A percentile compares a stretch with the other conserved stretches of the same genome.
Evolutionary conservation across 2,113 vertebrate species (phyloP).

Genomic region (Triplophysa siluroides): DNA sequence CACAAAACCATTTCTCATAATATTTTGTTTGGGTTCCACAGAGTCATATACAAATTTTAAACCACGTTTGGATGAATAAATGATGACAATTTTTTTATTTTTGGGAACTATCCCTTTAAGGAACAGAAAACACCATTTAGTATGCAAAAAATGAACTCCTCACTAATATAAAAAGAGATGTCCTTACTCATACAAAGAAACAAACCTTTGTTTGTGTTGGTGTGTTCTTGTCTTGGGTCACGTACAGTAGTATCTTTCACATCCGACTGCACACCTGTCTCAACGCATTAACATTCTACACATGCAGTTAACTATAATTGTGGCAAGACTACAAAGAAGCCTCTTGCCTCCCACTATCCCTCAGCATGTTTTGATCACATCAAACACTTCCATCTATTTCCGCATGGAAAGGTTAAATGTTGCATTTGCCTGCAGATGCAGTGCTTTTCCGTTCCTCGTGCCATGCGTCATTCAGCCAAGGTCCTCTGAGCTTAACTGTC

Average conservation of each 20-base stretch:
- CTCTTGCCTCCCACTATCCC: constrained; percentile 24
- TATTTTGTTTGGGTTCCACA: too few relatives aligned
- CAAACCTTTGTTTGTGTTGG: too few relatives aligned
- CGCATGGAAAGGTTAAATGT: constrained; percentile 38
- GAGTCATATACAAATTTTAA: too few relatives aligned
- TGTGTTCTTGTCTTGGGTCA: constrained; percentile 11
- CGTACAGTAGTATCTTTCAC: background rate
- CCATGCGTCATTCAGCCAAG: constrained; percentile 38
- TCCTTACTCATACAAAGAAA: too few relatives aligned
- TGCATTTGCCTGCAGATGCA: constrained; percentile 2
- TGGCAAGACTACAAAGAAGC: background rate
- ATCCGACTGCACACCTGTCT: background rate
- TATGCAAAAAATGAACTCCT: too few relatives aligned
- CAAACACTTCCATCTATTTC: constrained; percentile 37
- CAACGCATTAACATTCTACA: constrained; percentile 34
- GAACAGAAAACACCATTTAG: too few relatives aligned
- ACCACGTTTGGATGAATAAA: too few relatives aligned
- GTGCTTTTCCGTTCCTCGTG: constrained; percentile 13
- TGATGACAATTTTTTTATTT: too few relatives aligned
- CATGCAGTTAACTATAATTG: constrained; percentile 1
- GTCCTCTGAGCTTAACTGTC: constrained; percentile 32
- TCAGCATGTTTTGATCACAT: constrained; percentile 47
- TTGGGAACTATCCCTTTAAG: too few relatives aligned
- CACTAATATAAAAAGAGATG: too few relatives aligned
- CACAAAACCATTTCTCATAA: too few relatives aligned